Conservation (phyloP, 64 coral and sea anemone genomes). For the Montipora sp. region DNA sequence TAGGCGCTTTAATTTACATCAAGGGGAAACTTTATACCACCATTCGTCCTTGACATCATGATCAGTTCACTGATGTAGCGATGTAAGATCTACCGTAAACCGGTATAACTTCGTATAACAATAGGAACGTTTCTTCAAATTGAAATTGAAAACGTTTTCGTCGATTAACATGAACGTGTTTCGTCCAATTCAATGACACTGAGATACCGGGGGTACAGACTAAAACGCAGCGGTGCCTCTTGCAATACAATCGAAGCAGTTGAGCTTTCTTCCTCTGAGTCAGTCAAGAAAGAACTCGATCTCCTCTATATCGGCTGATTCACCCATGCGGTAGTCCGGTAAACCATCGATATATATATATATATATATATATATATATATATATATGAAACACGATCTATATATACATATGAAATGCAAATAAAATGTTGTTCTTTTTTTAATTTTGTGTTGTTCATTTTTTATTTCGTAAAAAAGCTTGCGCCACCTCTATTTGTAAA, state of each 20-base stretch:
- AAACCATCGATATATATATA: too few species aligned
- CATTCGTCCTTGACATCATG: constrained; percentile 53
- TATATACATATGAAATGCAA: too few species aligned
- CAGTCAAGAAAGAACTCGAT: too few species aligned
- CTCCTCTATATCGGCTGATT: too few species aligned
- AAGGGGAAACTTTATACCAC: constrained; percentile 38
- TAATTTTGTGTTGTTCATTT: too few species aligned
- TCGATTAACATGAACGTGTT: constrained; percentile 11
- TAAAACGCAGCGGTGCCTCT: constrained; percentile 63
- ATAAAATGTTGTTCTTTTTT: too few species aligned
- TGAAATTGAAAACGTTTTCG: background rate
- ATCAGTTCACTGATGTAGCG: constrained; percentile 31
- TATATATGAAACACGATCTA: too few species aligned
- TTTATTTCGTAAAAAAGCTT: too few species aligned
- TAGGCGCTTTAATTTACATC: constrained; percentile 38
- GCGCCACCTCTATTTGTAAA: too few species aligned
- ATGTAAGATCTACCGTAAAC: background rate
- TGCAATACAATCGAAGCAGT: constrained; percentile 59
- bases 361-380: too few species aligned
- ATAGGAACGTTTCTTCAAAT: constrained; percentile 50
- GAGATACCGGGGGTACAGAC: constrained; percentile 18
- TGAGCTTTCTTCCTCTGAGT: background rate
- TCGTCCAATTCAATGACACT: background rate
- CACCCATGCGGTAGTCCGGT: too few species aligned
- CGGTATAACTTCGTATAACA: constrained; percentile 26